phyloP scores from a whole-genome alignment of 2,797 vertebrate genomes.

The Lagodon rhomboides region DNA sequence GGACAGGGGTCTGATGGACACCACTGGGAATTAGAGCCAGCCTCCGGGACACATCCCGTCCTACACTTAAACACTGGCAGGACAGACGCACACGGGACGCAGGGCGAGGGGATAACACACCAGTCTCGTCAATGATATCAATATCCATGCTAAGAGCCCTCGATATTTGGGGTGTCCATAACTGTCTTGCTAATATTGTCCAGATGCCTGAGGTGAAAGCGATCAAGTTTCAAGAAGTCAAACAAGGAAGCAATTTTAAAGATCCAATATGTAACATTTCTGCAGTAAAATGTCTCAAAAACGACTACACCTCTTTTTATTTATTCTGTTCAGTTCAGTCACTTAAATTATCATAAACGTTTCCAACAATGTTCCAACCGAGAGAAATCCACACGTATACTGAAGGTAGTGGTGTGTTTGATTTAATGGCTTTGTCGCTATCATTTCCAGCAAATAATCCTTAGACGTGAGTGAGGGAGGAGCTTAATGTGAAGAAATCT shows the following conservation, averaged over 20 bases:
- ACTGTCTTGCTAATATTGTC: background rate
- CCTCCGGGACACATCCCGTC: slow-evolving; percentile 75
- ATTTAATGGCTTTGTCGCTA: too few relatives aligned
- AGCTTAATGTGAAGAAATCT: too few relatives aligned
- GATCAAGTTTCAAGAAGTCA: slow-evolving; percentile 12
- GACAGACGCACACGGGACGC: slow-evolving; percentile 45
- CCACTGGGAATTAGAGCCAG: slow-evolving; percentile 80
- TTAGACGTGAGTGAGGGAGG: too few relatives aligned
- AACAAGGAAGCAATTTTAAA: background rate
- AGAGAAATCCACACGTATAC: too few relatives aligned
- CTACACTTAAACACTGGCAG: slow-evolving; percentile 67
- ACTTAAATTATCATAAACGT: too few relatives aligned
- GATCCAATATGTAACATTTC: too few relatives aligned
- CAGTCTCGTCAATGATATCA: slow-evolving; percentile 16
- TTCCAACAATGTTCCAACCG: too few relatives aligned
- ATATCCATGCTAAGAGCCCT: slow-evolving; percentile 30
- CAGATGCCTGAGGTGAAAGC: slow-evolving; percentile 4
- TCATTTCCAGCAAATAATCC: too few relatives aligned
- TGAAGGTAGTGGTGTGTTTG: too few relatives aligned
- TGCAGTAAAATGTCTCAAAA: too few relatives aligned
- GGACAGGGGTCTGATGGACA: slow-evolving; percentile 87
- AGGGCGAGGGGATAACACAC: slow-evolving; percentile 21
- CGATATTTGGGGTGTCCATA: slow-evolving; percentile 4
- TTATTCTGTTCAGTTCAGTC: too few relatives aligned
- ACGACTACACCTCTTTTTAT: too few relatives aligned